Conservation (phyloP, 2,113 vertebrate species). For the Danionella cerebrum region DNA sequence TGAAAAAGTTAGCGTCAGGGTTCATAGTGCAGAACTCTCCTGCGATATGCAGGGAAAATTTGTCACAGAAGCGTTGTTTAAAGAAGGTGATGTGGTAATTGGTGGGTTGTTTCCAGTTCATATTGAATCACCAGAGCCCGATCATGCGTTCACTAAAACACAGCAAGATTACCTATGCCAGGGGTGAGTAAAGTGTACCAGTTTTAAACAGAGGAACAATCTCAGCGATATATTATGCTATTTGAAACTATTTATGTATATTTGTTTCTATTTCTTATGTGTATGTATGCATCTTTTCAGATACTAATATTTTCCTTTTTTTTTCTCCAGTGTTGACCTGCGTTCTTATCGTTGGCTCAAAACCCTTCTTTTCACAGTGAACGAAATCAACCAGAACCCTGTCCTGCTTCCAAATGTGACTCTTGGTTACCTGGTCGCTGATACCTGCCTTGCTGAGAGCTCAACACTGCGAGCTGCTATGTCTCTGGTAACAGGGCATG, state of each 20-base stretch:
- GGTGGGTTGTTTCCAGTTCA: constrained; percentile 51
- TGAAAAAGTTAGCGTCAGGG: constrained; percentile 1
- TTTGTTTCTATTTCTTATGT: too few relatives aligned
- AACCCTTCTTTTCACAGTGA: constrained; percentile 48
- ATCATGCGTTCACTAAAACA: constrained; percentile 36
- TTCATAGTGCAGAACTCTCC: background rate
- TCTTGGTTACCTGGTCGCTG: constrained; percentile 47
- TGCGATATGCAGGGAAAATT: constrained; percentile 42
- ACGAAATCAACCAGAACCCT: constrained; percentile 51
- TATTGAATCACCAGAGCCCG: constrained; percentile 34
- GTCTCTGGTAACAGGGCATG: constrained; percentile 38
- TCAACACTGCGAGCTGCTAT: constrained; percentile 47
- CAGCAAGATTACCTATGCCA: constrained; percentile 22
- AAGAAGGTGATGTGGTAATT: constrained; percentile 44
- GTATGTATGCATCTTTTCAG: too few relatives aligned
- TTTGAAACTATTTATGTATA: too few relatives aligned
- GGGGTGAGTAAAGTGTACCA: constrained; percentile 26
- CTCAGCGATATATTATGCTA: too few relatives aligned
- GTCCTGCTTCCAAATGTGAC: constrained; percentile 46
- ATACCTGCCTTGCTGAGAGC: constrained; percentile 50
- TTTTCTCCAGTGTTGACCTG: constrained; percentile 46
- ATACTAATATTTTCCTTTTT: background rate
- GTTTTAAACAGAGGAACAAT: background rate
- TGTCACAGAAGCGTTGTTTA: constrained; percentile 44
- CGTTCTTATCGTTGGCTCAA: constrained; percentile 45